These are phyloP conservation scores for Eulemur rufifrons DNA, from an alignment of 2,113 vertebrate genomes.

Conservation along the genomic window DNA sequence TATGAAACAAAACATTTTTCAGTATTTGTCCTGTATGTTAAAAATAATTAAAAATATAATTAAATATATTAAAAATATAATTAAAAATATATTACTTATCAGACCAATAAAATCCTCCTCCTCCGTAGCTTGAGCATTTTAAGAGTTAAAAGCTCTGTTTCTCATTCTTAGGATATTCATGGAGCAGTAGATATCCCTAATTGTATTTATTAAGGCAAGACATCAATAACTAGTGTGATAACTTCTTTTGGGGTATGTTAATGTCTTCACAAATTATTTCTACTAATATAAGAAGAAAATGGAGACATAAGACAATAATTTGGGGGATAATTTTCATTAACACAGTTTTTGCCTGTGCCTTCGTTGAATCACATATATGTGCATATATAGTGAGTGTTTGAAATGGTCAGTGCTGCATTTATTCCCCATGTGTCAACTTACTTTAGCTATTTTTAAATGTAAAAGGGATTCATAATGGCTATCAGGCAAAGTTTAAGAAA, in stretches of 20 bases:
- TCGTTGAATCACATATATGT: background rate
- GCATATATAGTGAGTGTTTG: background rate
- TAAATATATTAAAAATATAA: background rate
- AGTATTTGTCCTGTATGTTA: background rate
- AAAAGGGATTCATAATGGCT: background rate
- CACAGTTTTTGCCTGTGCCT: background rate
- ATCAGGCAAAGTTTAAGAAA: background rate
- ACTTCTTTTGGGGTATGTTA: background rate
- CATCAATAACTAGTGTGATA: background rate
- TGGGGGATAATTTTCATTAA: slow-evolving; percentile 17
- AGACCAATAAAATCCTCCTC: background rate
- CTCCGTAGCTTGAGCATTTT: background rate
- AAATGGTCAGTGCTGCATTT: background rate
- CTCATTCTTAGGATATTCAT: background rate
- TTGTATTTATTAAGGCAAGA: background rate
- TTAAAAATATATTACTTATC: background rate
- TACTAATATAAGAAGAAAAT: slow-evolving; percentile 42
- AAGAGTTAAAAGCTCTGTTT: background rate
- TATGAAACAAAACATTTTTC: background rate
- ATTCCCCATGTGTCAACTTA: background rate
- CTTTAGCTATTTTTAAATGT: background rate
- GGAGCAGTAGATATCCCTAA: background rate
- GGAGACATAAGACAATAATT: background rate
- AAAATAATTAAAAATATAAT: background rate
- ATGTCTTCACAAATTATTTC: slow-evolving; percentile 25